Percentiles rank a stretch among this genome's conserved stretches.
phyloP scores from a whole-genome alignment of 2,888 invertebrate genomes.

The Lutraria lutraria region DNA sequence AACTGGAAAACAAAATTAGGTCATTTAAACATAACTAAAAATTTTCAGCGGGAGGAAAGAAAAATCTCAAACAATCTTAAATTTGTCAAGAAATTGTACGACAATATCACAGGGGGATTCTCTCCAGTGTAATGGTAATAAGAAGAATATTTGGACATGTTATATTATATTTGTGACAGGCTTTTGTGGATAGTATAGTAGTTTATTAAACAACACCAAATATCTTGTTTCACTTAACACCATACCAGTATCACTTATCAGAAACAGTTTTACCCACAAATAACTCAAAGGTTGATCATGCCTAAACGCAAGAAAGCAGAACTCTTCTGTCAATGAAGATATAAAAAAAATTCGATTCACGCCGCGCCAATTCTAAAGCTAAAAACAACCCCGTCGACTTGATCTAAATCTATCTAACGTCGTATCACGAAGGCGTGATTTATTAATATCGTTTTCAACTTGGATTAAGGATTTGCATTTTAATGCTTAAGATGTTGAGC shows the following conservation, averaged over 20 bases:
- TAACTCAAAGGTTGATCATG: neutral
- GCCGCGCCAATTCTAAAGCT: neutral
- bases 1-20: no score
- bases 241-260: neutral
- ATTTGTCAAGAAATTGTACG: no score
- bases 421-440: neutral
- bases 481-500: neutral
- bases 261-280: neutral
- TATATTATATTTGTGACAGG: neutral
- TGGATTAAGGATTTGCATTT: conserved; percentile 39
- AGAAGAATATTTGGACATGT: neutral
- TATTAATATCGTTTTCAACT: neutral
- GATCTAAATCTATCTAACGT: neutral
- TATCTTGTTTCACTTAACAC: neutral
- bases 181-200: neutral
- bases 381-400: neutral
- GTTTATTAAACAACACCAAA: neutral
- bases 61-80: no score
- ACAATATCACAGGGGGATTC: neutral
- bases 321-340: neutral
- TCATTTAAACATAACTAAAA: no score
- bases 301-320: neutral
- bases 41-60: no score
- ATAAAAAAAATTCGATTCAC: neutral
- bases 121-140: neutral